Conservation (phyloP, 2,888 invertebrate genomes). For the Leucozona laternaria region DNA sequence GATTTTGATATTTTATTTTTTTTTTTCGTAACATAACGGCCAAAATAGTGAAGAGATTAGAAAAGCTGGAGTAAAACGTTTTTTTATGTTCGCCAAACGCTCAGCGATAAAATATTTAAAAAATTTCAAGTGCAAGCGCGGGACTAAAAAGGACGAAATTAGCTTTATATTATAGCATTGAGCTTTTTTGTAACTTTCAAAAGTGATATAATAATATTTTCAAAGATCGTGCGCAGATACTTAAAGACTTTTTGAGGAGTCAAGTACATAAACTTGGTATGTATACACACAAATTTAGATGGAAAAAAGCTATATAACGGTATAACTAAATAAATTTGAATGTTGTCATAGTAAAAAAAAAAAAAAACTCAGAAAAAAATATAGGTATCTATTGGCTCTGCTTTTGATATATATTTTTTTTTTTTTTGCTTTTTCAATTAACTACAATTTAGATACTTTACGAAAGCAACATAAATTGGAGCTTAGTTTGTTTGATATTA, state of each 20-base stretch:
- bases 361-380: too few species aligned
- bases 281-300: neutral
- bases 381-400: too few species aligned
- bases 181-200: neutral
- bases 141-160: constrained; percentile 71
- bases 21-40: neutral
- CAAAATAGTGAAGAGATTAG: constrained; percentile 33
- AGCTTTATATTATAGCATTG: constrained; percentile 53
- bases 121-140: constrained; percentile 61
- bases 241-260: constrained; percentile 11
- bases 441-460: neutral
- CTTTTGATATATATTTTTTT: neutral
- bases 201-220: constrained; percentile 26
- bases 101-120: constrained; percentile 49
- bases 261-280: constrained; percentile 13
- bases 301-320: neutral
- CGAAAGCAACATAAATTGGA: neutral
- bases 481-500: neutral
- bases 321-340: neutral
- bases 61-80: constrained; percentile 42
- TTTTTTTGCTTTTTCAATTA: neutral
- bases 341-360: too few species aligned
- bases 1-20: neutral
- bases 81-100: constrained; percentile 66
- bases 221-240: neutral